These are phyloP conservation scores for Euzetes globulus DNA, from an alignment of 2,888 invertebrate genomes.

Conservation along the genomic window DNA sequence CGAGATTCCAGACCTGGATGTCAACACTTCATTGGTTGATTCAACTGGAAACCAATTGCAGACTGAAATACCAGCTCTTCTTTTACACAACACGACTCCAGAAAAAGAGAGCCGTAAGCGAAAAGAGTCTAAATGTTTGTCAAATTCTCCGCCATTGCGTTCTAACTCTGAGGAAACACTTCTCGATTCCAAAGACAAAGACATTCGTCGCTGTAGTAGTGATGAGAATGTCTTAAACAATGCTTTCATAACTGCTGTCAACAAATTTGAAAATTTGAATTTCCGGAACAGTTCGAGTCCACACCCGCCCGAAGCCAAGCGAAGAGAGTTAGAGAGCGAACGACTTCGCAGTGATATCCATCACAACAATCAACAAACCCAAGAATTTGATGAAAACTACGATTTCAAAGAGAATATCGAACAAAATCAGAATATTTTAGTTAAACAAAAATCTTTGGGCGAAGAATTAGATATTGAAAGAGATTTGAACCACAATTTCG, in stretches of 20 bases:
- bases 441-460: background rate
- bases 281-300: slow-evolving; percentile 37
- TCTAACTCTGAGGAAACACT: slow-evolving; percentile 42
- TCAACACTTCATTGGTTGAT: background rate
- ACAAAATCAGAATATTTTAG: background rate
- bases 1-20: slow-evolving; percentile 4
- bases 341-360: background rate
- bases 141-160: slow-evolving; percentile 23
- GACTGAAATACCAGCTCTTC: slow-evolving; percentile 3
- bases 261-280: slow-evolving; percentile 25
- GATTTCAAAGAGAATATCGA: background rate
- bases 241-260: slow-evolving; percentile 16
- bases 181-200: slow-evolving; percentile 30
- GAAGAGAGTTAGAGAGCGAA: slow-evolving; percentile 38
- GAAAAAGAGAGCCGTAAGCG: slow-evolving; percentile 27
- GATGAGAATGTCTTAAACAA: slow-evolving; percentile 40
- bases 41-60: background rate
- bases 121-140: slow-evolving; percentile 21
- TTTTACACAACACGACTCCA: background rate
- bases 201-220: slow-evolving; percentile 40
- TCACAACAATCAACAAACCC: background rate
- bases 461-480: background rate
- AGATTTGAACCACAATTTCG: background rate
- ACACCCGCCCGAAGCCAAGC: slow-evolving; percentile 40
- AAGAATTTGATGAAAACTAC: background rate